Evolutionary conservation across 2,113 vertebrate genomes (phyloP).

Genomic region (Uria aalge): DNA sequence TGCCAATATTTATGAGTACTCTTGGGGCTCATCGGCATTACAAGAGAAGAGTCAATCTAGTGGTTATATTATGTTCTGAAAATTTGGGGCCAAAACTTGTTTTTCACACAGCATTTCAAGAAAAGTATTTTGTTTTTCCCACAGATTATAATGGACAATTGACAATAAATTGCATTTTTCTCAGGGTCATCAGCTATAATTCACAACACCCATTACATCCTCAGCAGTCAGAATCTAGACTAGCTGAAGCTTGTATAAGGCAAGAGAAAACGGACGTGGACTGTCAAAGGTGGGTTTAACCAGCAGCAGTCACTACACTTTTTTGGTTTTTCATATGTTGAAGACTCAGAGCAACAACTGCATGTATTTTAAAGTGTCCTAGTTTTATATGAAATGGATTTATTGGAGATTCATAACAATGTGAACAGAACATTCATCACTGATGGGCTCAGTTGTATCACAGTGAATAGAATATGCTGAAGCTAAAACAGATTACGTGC

Average conservation of each 20-base stretch:
- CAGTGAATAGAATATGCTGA: not conserved
- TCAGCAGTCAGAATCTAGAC: not conserved
- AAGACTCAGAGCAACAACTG: not conserved
- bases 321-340: not conserved
- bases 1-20: slow-evolving; percentile 46
- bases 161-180: slow-evolving; percentile 42
- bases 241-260: not conserved
- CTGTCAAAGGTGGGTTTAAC: not conserved
- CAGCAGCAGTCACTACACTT: not conserved
- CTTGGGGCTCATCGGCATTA: slow-evolving; percentile 29
- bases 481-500: not conserved
- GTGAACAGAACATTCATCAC: not conserved
- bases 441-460: not conserved
- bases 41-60: slow-evolving; percentile 12
- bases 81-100: slow-evolving; percentile 41
- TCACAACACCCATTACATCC: not conserved
- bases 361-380: not conserved
- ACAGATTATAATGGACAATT: slow-evolving; percentile 39
- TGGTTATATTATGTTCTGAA: slow-evolving; percentile 20
- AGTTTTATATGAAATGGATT: not conserved
- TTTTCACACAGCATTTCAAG: slow-evolving; percentile 35
- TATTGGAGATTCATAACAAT: not conserved
- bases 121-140: slow-evolving; percentile 61
- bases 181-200: slow-evolving; percentile 7
- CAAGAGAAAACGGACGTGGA: not conserved